Conservation (phyloP, 2,113 vertebrate species). For the Panthera tigris region DNA sequence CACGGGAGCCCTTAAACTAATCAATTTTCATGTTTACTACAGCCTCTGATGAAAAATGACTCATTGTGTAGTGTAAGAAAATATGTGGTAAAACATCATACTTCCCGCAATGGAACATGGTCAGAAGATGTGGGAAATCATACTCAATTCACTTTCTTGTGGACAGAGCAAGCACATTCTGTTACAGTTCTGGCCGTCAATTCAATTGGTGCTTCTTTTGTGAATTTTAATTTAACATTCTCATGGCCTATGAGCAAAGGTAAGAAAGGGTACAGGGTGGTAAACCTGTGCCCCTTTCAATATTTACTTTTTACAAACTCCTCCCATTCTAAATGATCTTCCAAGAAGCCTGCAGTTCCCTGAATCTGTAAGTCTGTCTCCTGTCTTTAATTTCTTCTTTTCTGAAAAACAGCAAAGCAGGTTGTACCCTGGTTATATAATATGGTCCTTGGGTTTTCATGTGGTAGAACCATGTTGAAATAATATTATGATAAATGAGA, state of each 20-base stretch:
- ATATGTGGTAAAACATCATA: conserved; percentile 85
- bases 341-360: not conserved
- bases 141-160: conserved; percentile 88
- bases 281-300: not conserved
- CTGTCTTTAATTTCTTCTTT: not conserved
- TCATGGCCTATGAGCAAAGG: conserved; percentile 87
- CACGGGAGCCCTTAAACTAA: not conserved
- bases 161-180: conserved; percentile 86
- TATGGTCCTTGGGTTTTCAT: not conserved
- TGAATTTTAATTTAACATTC: conserved; percentile 92
- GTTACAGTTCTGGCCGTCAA: conserved; percentile 91
- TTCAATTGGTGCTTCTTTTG: conserved; percentile 87
- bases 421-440: not conserved
- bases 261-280: conserved; percentile 67
- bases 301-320: not conserved
- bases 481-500: not conserved
- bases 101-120: conserved; percentile 76
- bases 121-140: conserved; percentile 78
- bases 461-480: not conserved
- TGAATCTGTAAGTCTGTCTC: not conserved
- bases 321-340: not conserved
- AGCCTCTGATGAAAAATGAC: conserved; percentile 84
- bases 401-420: not conserved
- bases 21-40: conserved; percentile 60
- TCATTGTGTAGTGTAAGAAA: conserved; percentile 88